A percentile compares a stretch with the other conserved stretches of the same genome.
phyloP scores from a whole-genome alignment of 1,140 invertebrate species.

The Drosophila sulfurigaster region DNA sequence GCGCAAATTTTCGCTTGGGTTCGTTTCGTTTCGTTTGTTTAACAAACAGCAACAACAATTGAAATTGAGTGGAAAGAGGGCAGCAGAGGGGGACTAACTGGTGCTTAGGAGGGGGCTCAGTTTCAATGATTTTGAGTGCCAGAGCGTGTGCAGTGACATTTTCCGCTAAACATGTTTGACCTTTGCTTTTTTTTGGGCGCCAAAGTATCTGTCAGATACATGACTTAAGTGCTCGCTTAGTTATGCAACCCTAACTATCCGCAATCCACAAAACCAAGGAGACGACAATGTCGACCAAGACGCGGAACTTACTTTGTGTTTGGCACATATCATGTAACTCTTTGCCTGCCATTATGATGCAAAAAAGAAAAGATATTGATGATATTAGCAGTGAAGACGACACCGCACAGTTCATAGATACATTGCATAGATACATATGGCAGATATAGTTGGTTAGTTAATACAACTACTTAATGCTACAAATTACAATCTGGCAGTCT shows the following conservation, averaged over 20 bases:
- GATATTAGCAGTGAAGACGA: constrained; percentile 40
- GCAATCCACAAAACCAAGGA: neutral
- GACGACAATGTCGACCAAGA: constrained; percentile 16
- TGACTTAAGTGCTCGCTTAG: constrained; percentile 40
- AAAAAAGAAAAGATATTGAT: constrained; percentile 58
- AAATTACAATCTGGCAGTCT: constrained; percentile 64
- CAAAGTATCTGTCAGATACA: constrained; percentile 37
- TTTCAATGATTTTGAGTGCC: constrained; percentile 47
- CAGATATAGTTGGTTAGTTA: constrained; percentile 51
- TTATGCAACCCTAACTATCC: constrained; percentile 34
- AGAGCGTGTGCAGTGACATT: constrained; percentile 76
- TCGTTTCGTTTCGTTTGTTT: constrained; percentile 58
- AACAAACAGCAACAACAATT: constrained; percentile 55
- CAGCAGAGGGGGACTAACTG: constrained; percentile 1
- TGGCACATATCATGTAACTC: constrained; percentile 45
- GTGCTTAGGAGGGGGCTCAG: constrained; percentile 6
- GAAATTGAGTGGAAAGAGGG: constrained; percentile 74
- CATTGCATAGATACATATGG: neutral
- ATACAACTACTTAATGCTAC: constrained; percentile 42
- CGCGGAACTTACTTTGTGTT: constrained; percentile 44
- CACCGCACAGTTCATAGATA: constrained; percentile 20
- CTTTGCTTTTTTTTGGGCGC: constrained; percentile 50
- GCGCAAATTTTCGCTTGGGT: constrained; percentile 58
- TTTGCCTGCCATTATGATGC: constrained; percentile 60
- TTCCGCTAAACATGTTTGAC: constrained; percentile 74